Evolutionary conservation across 2,888 invertebrate genomes (phyloP), one percentile per base, ranked within the genome.

Genomic region (Sinohyriopsis cumingii): DNA sequence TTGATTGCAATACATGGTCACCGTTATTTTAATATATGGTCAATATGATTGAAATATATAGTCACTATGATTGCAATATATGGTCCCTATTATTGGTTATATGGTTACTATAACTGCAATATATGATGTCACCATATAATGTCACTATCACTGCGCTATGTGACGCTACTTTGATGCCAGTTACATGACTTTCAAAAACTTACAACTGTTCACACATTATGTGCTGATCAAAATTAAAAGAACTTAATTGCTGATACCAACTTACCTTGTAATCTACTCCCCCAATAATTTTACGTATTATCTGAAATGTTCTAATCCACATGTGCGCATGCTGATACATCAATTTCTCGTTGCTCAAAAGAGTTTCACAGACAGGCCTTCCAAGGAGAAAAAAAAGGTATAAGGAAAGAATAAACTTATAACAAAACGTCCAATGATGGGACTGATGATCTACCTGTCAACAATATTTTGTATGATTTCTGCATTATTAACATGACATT

Each of bases 241-340:
- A 33, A 55, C 3, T 20, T 25, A 9, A 19, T 25, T 9, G 12
- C 18, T n/a, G 33, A n/a, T 53, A 20, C 18, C 19, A 55, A 56
- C 73, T 63, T 71, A 90, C 98, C 91, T 98, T 98, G 88, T 98
- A 98, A 90, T 98, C 97, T 1, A 98, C 97, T 70, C 95, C 94
- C 57, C 95, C 94, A 84, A 98, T 95, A 60, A 97, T 94, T 88
- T 93, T 94, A 80, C 94, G 93, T 67, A 98, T 94, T 6, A 98
- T 91, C 80, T 93, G 93, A 88, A 98, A 97, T 86, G 95, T 94
- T 89, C 95, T 94, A 65, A 95, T 94, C 97, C 98, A 98, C 90
- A 95, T 96, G 78, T 95, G 94, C 78, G 94, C 93, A 89, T 95
- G 94, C 78, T 94, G 93, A 87, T 94, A 94, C 6, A 93, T 92